phyloP scores from a whole-genome alignment of 1,140 invertebrate species.

The Proales similis region DNA sequence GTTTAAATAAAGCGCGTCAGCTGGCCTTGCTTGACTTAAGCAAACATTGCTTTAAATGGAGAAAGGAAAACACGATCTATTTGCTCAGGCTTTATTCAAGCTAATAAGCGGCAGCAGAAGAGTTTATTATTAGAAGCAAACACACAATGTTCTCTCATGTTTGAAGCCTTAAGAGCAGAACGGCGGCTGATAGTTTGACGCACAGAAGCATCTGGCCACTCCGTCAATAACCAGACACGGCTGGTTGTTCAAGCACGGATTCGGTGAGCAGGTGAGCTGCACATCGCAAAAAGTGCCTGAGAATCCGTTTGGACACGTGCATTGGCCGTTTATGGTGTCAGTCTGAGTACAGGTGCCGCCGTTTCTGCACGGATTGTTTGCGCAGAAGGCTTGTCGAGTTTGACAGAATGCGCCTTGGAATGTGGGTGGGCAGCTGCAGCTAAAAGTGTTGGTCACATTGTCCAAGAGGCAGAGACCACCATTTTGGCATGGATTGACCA shows the following conservation, averaged over 20 bases:
- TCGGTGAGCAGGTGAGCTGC: not conserved
- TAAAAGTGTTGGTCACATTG: not conserved
- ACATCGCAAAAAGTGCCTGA: not conserved
- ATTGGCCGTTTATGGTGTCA: not conserved
- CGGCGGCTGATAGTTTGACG: not conserved
- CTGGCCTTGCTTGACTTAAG: too few relatives aligned
- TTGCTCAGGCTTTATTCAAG: too few relatives aligned
- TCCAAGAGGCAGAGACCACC: slow-evolving; percentile 8
- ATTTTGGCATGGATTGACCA: not conserved
- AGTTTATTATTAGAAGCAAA: too few relatives aligned
- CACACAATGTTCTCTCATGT: too few relatives aligned
- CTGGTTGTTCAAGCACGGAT: slow-evolving; percentile 8
- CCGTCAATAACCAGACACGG: not conserved
- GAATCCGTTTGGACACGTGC: not conserved
- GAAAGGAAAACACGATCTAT: too few relatives aligned
- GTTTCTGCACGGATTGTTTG: slow-evolving; percentile 9
- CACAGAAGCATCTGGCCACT: slow-evolving; percentile 5
- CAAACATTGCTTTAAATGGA: too few relatives aligned
- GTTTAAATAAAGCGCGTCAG: too few relatives aligned
- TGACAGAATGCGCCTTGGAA: slow-evolving; percentile 11
- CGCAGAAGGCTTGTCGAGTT: not conserved
- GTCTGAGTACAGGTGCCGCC: slow-evolving; percentile 8
- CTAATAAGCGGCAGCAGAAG: too few relatives aligned
- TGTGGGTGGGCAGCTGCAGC: slow-evolving; percentile 4
- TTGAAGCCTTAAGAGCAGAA: not conserved